A percentile compares a stretch with the other conserved stretches of the same genome.
Conservation (phyloP, 2,888 invertebrate genomes). For the Ariolimax columbianus region DNA sequence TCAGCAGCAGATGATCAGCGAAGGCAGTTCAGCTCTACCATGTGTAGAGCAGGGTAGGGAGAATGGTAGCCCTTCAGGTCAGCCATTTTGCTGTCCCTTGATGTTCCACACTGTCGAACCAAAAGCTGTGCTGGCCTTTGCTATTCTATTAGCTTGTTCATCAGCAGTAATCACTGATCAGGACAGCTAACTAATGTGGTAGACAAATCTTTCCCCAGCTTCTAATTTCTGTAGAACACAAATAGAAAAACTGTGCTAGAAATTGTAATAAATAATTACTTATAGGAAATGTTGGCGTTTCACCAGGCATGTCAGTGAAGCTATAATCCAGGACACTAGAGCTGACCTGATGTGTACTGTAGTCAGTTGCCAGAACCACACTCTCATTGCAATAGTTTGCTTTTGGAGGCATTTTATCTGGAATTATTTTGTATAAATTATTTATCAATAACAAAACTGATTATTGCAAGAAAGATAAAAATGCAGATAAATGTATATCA, state of each 20-base stretch:
- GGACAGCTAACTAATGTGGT: too few species aligned
- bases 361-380: constrained; percentile 5
- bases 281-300: background rate
- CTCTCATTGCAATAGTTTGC: constrained; percentile 14
- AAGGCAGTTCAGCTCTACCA: too few species aligned
- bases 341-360: constrained; percentile 38
- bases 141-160: too few species aligned
- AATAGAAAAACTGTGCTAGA: too few species aligned
- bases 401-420: constrained; percentile 38
- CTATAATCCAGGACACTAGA: constrained; percentile 11
- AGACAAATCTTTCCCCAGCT: too few species aligned
- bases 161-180: too few species aligned
- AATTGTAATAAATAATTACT: constrained; percentile 12
- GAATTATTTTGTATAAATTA: background rate
- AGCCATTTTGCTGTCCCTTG: too few species aligned
- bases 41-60: background rate
- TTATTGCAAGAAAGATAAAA: too few species aligned
- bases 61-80: background rate
- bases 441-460: background rate
- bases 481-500: too few species aligned
- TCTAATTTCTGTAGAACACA: too few species aligned
- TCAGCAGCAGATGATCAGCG: background rate
- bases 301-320: background rate
- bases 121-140: too few species aligned
- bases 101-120: too few species aligned